A percentile compares a stretch with the other conserved stretches of the same genome.
Conservation (phyloP, 2,797 vertebrate species). For the Perodicticus potto region DNA sequence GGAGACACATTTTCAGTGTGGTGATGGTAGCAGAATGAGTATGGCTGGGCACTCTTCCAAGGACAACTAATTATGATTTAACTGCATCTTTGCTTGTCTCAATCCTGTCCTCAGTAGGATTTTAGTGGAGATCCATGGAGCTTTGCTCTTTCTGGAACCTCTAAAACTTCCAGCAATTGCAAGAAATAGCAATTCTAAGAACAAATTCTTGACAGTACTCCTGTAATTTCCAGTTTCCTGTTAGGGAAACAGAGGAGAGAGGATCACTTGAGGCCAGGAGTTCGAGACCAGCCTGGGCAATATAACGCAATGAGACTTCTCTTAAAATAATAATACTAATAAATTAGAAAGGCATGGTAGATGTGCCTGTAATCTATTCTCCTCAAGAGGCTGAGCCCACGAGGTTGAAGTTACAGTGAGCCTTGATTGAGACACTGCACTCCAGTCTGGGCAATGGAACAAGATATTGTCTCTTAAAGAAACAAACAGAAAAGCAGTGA, state of each 20-base stretch:
- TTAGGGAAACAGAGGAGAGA: neutral
- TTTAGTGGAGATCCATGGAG: neutral
- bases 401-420: too few species aligned
- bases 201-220: neutral
- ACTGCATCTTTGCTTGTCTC: neutral
- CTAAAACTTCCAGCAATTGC: neutral
- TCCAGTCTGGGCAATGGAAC: too few species aligned
- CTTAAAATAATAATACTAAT: too few species aligned
- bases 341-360: too few species aligned
- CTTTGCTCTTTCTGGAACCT: fast-evolving
- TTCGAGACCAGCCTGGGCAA: too few species aligned
- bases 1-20: neutral
- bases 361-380: too few species aligned
- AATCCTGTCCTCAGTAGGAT: neutral
- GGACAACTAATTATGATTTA: neutral
- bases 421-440: too few species aligned
- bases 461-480: neutral
- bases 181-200: neutral
- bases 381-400: too few species aligned
- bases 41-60: neutral
- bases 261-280: neutral
- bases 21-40: neutral
- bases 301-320: too few species aligned
- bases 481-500: neutral
- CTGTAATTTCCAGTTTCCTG: neutral